These are phyloP conservation scores for Amazona guildingii DNA, from an alignment of 2,113 vertebrate species.

Conservation along the genomic window DNA sequence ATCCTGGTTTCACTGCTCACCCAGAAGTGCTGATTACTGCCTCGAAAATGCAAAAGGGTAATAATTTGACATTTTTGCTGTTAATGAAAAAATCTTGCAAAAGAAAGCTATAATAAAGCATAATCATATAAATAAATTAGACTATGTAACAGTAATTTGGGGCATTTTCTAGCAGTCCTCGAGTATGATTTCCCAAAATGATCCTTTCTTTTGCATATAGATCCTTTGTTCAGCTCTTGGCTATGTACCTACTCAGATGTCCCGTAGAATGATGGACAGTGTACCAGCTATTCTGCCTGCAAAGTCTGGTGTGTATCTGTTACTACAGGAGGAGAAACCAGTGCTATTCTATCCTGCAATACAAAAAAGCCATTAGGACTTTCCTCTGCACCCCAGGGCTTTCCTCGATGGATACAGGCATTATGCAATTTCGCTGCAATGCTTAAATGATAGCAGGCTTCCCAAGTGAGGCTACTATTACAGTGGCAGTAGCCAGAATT, in stretches of 20 bases:
- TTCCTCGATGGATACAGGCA: neutral
- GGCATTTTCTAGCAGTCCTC: neutral
- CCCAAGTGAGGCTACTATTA: neutral
- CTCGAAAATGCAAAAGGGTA: neutral
- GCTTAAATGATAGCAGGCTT: neutral
- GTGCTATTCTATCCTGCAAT: neutral
- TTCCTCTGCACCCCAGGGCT: neutral
- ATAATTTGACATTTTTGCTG: neutral
- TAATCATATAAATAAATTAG: neutral
- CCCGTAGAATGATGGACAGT: neutral
- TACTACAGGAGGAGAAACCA: neutral
- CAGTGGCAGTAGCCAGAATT: neutral
- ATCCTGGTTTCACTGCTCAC: neutral
- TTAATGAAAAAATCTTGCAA: neutral
- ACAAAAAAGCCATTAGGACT: neutral
- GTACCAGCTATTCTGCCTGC: neutral
- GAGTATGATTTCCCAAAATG: neutral
- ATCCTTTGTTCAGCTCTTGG: neutral
- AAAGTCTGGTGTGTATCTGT: neutral
- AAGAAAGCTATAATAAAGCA: neutral
- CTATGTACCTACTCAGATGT: neutral
- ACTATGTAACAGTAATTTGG: neutral
- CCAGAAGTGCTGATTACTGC: neutral
- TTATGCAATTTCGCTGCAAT: neutral
- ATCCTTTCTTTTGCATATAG: neutral